Evolutionary conservation across 2,888 invertebrate species (phyloP), one percentile per base, ranked within the genome.

Genomic region (Pyrrhosoma nymphula): DNA sequence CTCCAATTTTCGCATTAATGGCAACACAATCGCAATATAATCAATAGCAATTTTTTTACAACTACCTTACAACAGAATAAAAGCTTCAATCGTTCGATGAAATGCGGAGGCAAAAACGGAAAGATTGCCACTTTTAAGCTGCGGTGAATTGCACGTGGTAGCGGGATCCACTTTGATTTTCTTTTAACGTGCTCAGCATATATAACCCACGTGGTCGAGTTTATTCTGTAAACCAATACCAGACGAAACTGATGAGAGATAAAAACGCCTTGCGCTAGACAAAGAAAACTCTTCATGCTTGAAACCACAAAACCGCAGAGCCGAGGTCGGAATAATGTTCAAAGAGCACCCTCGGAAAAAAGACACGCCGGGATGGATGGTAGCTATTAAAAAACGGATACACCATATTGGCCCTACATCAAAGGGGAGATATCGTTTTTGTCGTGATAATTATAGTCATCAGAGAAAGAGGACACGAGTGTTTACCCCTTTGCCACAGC

Each of bases 401-500:
- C 82, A 82, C 82, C 82, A 82, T 82, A 82, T 82, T 82, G 82
- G 82, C 30, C 30, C 82, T 1, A 82, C 82, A 82, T 82, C 82
- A 82, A 82, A 82, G 82, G 35, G 35, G 82, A 82, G n/a, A 35
- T 82, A 82, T 82, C 35, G 82, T 82, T 82, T 82, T 82, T 82
- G 69, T 35, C 16, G 82, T 35, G 82, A 82, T 82, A 82, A 82
- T 35, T 35, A 82, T 82, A 82, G 82, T 82, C 82, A n/a, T 82
- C 82, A 35, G 16, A 8, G 82, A 35, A 30, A 82, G 82, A 82
- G 82, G 30, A 35, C 35, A 35, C 82, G 82, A 35, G 30, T 18
- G 35, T 82, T 35, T 82, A 82, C 18, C 0, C 35, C 82, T 14
- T 82, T 18, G 30, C 82, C 82, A 35, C 82, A 82, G 82, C 18